Evolutionary conservation across 2,113 vertebrate genomes (phyloP).

Genomic region (Amazona vittata): DNA sequence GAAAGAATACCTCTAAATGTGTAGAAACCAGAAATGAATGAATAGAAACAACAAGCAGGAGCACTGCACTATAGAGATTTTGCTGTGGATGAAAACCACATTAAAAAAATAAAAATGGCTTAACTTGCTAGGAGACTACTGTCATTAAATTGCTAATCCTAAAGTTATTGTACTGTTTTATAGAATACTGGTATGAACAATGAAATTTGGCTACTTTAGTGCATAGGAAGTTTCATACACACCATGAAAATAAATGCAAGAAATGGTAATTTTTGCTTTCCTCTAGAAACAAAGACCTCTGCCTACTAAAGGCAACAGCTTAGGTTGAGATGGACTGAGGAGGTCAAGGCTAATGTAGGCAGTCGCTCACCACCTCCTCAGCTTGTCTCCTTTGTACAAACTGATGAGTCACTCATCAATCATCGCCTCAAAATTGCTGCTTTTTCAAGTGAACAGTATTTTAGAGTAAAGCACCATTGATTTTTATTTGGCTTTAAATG

Average conservation of each 20-base stretch:
- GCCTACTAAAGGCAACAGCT: not conserved
- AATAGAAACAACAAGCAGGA: not conserved
- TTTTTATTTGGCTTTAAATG: slow-evolving; percentile 21
- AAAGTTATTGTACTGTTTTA: not conserved
- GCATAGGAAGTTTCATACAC: accelerated
- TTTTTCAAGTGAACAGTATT: not conserved
- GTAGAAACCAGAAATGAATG: not conserved
- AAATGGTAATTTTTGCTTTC: not conserved
- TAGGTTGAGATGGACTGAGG: not conserved
- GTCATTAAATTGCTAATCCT: not conserved
- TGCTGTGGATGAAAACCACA: not conserved
- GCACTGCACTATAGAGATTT: not conserved
- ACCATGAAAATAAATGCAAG: not conserved
- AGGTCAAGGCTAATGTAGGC: not conserved
- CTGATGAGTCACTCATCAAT: not conserved
- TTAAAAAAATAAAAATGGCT: not conserved
- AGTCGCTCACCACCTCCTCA: not conserved
- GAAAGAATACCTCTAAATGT: not conserved
- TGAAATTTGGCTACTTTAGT: not conserved
- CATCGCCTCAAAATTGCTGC: not conserved
- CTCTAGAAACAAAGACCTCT: not conserved
- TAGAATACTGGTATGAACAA: not conserved
- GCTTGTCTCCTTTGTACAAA: not conserved
- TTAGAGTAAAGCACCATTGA: not conserved
- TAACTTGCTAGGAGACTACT: not conserved